A percentile compares a stretch with the other conserved stretches of the same genome.
Conservation (phyloP, 2,113 vertebrate species). For the Ranitomeya imitator region DNA sequence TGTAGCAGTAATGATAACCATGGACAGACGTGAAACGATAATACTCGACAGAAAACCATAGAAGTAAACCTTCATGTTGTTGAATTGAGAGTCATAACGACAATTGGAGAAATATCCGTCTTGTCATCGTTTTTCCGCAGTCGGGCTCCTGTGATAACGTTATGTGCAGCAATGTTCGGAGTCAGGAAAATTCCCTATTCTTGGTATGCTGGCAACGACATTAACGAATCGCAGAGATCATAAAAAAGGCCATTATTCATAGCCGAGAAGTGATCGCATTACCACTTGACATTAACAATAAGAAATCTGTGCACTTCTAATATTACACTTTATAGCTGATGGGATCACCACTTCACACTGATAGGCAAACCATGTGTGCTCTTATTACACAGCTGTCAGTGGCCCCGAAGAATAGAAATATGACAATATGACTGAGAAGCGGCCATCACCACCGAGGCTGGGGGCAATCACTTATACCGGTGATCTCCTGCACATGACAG, state of each 20-base stretch:
- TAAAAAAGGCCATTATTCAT: conserved; percentile 47
- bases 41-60: too few relatives aligned
- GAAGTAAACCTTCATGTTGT: too few relatives aligned
- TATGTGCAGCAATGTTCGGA: conserved; percentile 22
- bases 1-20: too few relatives aligned
- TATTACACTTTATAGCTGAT: conserved; percentile 47
- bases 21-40: too few relatives aligned
- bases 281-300: conserved; percentile 54
- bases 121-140: conserved; percentile 3
- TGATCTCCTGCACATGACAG: not conserved
- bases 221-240: conserved; percentile 17
- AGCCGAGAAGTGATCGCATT: conserved; percentile 36
- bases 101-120: not conserved
- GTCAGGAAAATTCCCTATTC: conserved; percentile 16
- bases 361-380: conserved; percentile 42
- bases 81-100: not conserved
- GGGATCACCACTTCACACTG: conserved; percentile 25
- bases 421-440: conserved; percentile 15
- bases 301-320: conserved; percentile 22
- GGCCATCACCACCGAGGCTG: not conserved
- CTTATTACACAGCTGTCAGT: conserved; percentile 47
- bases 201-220: conserved; percentile 41
- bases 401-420: conserved; percentile 3
- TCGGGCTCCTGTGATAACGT: conserved; percentile 8
- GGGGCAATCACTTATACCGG: not conserved